Evolutionary conservation across 2,888 invertebrate genomes (phyloP), one percentile per base, ranked within the genome.

Genomic region (Noctua fimbriata): DNA sequence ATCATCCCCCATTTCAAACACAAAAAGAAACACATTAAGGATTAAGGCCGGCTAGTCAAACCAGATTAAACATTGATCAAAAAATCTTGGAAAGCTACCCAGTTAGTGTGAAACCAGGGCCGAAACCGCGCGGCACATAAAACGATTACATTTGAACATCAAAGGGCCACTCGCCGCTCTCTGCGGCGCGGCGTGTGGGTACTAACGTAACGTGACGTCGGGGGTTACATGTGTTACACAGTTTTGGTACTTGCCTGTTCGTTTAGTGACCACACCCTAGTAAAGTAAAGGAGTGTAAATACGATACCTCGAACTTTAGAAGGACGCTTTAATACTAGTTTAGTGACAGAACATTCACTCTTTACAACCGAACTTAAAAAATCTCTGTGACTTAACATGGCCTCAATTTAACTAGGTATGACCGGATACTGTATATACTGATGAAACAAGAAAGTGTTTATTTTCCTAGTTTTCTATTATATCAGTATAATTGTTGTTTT

Each of bases 71-170:
- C 32, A 65, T 86, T 86, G 55, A 82, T 86, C 10, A 82, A 82
- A 82, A 82, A 86, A 86, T 86, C 82, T 74, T 75, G 69, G 28
- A 82, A 82, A 74, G 75, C 49, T 58, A 44, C 41, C 69, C 47
- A 81, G 73, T 82, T 76, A 83, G 83, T 72, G 77, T 65, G 67
- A 83, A 87, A 83, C 70, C 69, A 67, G 32, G 44, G 28, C 86
- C 63, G 24, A 65, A 82, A 86, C 75, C 86, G 52, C 86, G 82
- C 75, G 75, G 87, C 78, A 73, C 66, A 79, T 87, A 84, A 84
- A 84, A 78, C 83, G 79, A 84, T 83, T 87, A 87, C 79, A 63
- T 87, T 84, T 78, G 58, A 65, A 87, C 87, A 84, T 87, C 83
- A 83, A 83, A 83, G 84, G 71, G 78, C 63, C 83, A 70, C 73